Percentiles rank a stretch among this genome's conserved stretches.
Evolutionary conservation across 1,140 invertebrate genomes (phyloP).

Genomic region (Ylistrum balloti): DNA sequence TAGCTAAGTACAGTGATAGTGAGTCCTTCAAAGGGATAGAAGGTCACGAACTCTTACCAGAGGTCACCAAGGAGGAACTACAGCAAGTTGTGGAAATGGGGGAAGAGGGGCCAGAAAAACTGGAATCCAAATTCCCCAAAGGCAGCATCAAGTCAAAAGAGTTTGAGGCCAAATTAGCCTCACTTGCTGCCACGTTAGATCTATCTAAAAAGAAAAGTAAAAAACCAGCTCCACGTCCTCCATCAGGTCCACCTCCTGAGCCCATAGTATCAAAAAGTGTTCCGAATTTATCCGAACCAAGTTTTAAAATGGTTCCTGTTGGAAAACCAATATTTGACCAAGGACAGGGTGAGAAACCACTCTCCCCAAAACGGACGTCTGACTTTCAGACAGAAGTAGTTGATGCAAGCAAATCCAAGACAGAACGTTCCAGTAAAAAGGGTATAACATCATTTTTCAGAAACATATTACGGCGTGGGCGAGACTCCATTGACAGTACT

Average conservation of each 20-base stretch:
- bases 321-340: slow-evolving; percentile 67
- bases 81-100: slow-evolving; percentile 4
- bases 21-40: slow-evolving; percentile 56
- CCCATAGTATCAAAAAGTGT: slow-evolving; percentile 50
- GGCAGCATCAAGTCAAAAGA: slow-evolving; percentile 69
- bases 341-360: slow-evolving; percentile 52
- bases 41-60: slow-evolving; percentile 57
- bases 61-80: slow-evolving; percentile 47
- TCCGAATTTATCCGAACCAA: slow-evolving; percentile 69
- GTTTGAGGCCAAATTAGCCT: slow-evolving; percentile 75
- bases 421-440: slow-evolving; percentile 63
- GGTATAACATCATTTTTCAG: slow-evolving; percentile 77
- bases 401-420: slow-evolving; percentile 54
- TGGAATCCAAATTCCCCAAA: slow-evolving; percentile 47
- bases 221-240: slow-evolving; percentile 74
- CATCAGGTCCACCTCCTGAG: slow-evolving; percentile 73
- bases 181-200: slow-evolving; percentile 72
- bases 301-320: slow-evolving; percentile 76
- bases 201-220: slow-evolving; percentile 70
- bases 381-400: slow-evolving; percentile 52
- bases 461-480: slow-evolving; percentile 72
- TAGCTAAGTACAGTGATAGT: slow-evolving; percentile 69
- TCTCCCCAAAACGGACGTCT: slow-evolving; percentile 51
- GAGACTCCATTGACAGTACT: slow-evolving; percentile 66
- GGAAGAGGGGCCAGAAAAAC: slow-evolving; percentile 52